A percentile compares a stretch with the other conserved stretches of the same genome.
phyloP scores from a whole-genome alignment of 2,888 invertebrate species.

The Cosmia pyralina region DNA sequence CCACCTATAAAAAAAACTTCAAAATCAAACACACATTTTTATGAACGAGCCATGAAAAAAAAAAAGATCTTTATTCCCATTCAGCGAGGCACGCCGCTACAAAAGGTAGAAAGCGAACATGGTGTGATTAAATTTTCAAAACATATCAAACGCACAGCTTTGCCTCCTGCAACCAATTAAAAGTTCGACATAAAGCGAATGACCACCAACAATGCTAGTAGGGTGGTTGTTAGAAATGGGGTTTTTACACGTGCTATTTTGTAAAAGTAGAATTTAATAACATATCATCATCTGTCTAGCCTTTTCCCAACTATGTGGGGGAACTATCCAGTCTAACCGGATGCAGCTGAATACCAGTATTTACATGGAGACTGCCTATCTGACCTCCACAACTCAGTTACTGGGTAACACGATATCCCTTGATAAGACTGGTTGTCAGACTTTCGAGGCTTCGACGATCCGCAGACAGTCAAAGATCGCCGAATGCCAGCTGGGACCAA shows the following conservation, averaged over 20 bases:
- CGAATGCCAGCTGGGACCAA: too few relatives aligned
- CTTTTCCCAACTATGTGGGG: too few relatives aligned
- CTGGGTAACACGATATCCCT: too few relatives aligned
- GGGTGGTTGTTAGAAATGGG: slow-evolving; percentile 2
- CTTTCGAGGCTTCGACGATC: too few relatives aligned
- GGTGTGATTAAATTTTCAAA: slow-evolving; percentile 66
- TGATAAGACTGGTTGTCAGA: too few relatives aligned
- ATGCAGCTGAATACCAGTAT: too few relatives aligned
- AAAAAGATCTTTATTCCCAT: slow-evolving; percentile 2
- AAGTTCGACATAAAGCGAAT: slow-evolving; percentile 68
- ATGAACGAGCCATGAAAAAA: background rate
- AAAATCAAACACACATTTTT: slow-evolving; percentile 3
- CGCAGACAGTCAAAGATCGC: too few relatives aligned
- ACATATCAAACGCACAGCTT: slow-evolving; percentile 69
- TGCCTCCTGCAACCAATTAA: slow-evolving; percentile 66
- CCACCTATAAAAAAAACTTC: background rate
- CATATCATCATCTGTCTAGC: background rate
- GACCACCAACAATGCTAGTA: too few relatives aligned
- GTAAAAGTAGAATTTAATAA: background rate
- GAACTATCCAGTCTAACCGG: too few relatives aligned
- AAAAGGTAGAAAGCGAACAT: slow-evolving; percentile 35
- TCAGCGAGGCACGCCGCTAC: slow-evolving; percentile 10
- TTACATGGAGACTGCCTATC: too few relatives aligned
- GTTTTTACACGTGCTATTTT: background rate
- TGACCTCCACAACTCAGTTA: too few relatives aligned